phyloP scores from a whole-genome alignment of 2,113 vertebrate species.

The Halichoeres trimaculatus region DNA sequence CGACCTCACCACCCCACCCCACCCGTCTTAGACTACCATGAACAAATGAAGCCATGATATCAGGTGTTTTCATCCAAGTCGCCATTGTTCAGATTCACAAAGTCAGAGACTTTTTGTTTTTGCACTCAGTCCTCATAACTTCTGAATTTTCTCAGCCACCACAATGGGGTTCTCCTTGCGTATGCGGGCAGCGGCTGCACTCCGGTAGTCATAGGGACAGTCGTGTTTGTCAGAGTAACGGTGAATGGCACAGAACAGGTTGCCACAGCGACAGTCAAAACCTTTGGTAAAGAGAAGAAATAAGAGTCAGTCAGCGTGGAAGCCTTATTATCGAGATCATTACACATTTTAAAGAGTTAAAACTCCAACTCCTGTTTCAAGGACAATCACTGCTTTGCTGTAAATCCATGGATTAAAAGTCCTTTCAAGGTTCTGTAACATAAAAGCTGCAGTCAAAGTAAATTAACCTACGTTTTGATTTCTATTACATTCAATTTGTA shows the following conservation, averaged over 20 bases:
- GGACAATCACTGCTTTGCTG: no score
- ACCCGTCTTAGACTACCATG: slow-evolving; percentile 69
- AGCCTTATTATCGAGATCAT: neutral
- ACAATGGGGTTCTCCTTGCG: slow-evolving; percentile 93
- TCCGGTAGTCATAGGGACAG: slow-evolving; percentile 92
- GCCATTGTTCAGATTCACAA: slow-evolving; percentile 78
- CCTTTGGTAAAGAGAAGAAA: slow-evolving; percentile 71
- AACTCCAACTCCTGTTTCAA: neutral
- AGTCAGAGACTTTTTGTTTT: slow-evolving; percentile 60
- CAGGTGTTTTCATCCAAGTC: slow-evolving; percentile 74
- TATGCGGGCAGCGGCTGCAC: slow-evolving; percentile 89
- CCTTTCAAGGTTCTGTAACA: no score
- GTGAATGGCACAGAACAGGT: slow-evolving; percentile 92
- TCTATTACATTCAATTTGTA: no score
- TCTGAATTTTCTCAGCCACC: slow-evolving; percentile 92
- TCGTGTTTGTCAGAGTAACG: slow-evolving; percentile 92
- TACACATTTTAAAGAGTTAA: neutral
- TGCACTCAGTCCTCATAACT: slow-evolving; percentile 86
- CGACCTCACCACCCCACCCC: slow-evolving; percentile 49
- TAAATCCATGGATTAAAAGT: no score
- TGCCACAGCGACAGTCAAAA: slow-evolving; percentile 92
- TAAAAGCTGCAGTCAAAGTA: no score
- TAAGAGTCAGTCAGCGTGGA: slow-evolving; percentile 5
- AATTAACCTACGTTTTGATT: no score
- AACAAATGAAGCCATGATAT: slow-evolving; percentile 80